Evolutionary conservation across 2,888 invertebrate species (phyloP), one percentile per base, ranked within the genome.

Genomic region (Lasioglossum pauxillum): DNA sequence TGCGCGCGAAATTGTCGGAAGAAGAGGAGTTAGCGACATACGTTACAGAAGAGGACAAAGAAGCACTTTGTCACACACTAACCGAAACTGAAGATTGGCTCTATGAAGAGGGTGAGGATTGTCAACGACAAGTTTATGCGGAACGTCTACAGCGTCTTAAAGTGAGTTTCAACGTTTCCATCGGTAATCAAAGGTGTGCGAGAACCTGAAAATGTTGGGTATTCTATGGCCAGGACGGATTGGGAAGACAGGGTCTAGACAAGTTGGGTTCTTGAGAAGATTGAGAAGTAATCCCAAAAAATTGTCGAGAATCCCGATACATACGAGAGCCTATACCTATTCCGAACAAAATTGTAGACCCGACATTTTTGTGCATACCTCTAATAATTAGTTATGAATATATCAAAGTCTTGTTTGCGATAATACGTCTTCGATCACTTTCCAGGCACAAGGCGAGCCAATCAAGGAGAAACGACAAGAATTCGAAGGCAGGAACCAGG

Each of bases 21-120:
- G 98, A 98, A 38, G 97, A 97, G 86, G 96, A 97, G 60, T 96
- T 98, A 78, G 97, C 97, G 87, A 96, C 97, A 8, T 99, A 97
- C 94, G 97, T 98, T 38, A 96, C 97, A 1, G 98, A 98, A 80
- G 95, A 96, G 19, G 98, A 98, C 89, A 96, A 97, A 87, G 95
- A 96, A 79, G 91, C 95, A 0, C 96, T 98, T 83, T 96, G 97
- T 53, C 95, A 95, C 84, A 96, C 97, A 89, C 96, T 99, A 57
- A 98, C 98, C 93, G 97, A 97, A 35, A 97, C 99, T 92, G 99
- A 99, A 95, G 97, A 98, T 94, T 99, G 99, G 99, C 96, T 99
- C 31, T 99, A 99, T 93, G 99, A 99, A 93, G 98, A 98, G 84
- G 99, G 99, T 5, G 99, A 99, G 95, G 98, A 99, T 93, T 98